Evolutionary conservation across 1,140 invertebrate genomes (phyloP), one percentile per base, ranked within the genome.

Genomic region (Paracyclopina nana): DNA sequence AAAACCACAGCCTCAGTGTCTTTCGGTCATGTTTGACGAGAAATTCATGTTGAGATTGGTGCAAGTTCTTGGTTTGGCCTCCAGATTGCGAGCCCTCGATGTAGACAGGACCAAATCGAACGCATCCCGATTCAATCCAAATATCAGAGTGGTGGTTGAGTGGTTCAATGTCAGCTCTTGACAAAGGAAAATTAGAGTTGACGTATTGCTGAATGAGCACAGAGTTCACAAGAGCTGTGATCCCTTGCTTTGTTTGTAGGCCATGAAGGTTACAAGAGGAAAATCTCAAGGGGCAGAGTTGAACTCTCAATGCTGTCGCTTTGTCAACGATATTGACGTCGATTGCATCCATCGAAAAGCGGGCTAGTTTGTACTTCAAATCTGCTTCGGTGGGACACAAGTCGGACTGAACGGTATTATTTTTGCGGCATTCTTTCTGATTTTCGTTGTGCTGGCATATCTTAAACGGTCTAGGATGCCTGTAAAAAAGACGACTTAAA

Each of bases 201-300:
- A 57, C 55, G 45, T 55, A 58, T 52, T 55, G 58, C 50, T 55
- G 69, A 4, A 85, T 57, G 42, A 76, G 67, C 51, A 85, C 74
- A 53, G 79, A 76, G 26, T 86, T 83, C 48, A 95, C 60, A 29
- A 92, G 68, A 24, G 77, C 78, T n/a, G 87, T 91, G 3, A 94
- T 71, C 0, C 91, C 91, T 18, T 78, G 79, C 56, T 82, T 80
- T 6, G 86, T 86, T 58, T 84, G 78, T 55, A 80, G 76, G 0
- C 87, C 85, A 62, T 95, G 90, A 6, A 96, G 69, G 70, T 96
- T 95, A 61, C 91, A 97, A 25, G 80, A 84, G 12, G 85, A 78
- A 31, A 94, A 61, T 34, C 86, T 74, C 14, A 92, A 73, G 3
- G 88, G 87, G 41, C 79, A 83, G 46, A 87, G 62, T 75, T 79